These are phyloP conservation scores for Lasioglossum figueresi DNA, from an alignment of 2,888 invertebrate species.

Conservation along the genomic window DNA sequence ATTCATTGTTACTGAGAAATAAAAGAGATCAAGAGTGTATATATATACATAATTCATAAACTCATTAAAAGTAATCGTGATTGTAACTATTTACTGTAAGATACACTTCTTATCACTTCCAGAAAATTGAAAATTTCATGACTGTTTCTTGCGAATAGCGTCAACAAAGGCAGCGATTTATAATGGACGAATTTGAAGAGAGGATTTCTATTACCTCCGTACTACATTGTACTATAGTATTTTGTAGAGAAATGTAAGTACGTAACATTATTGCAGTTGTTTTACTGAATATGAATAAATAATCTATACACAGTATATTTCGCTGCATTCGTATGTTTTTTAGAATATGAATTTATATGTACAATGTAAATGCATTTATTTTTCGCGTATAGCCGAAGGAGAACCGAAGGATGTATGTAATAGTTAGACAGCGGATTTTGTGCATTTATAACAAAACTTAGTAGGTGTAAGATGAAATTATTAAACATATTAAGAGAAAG, in stretches of 20 bases:
- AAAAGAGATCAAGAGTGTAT: slow-evolving; percentile 29
- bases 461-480: too few relatives aligned
- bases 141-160: slow-evolving; percentile 26
- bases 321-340: slow-evolving; percentile 23
- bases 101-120: slow-evolving; percentile 30
- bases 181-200: background rate
- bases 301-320: slow-evolving; percentile 30
- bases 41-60: slow-evolving; percentile 23
- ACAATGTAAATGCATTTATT: slow-evolving; percentile 36
- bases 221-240: slow-evolving; percentile 53
- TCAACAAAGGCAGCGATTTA: slow-evolving; percentile 8
- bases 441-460: too few relatives aligned
- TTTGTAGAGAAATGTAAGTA: slow-evolving; percentile 62
- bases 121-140: slow-evolving; percentile 21
- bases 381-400: background rate
- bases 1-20: slow-evolving; percentile 24
- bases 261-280: slow-evolving; percentile 64
- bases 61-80: slow-evolving; percentile 28
- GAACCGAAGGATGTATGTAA: slow-evolving; percentile 13
- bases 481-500: too few relatives aligned
- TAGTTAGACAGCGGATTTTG: too few relatives aligned
- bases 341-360: slow-evolving; percentile 24
- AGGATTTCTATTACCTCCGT: slow-evolving; percentile 30
- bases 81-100: slow-evolving; percentile 36
- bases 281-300: slow-evolving; percentile 71